Percentiles rank a stretch among this genome's conserved stretches.
phyloP scores from a whole-genome alignment of 2,797 vertebrate species.

The Sebastes itinus region DNA sequence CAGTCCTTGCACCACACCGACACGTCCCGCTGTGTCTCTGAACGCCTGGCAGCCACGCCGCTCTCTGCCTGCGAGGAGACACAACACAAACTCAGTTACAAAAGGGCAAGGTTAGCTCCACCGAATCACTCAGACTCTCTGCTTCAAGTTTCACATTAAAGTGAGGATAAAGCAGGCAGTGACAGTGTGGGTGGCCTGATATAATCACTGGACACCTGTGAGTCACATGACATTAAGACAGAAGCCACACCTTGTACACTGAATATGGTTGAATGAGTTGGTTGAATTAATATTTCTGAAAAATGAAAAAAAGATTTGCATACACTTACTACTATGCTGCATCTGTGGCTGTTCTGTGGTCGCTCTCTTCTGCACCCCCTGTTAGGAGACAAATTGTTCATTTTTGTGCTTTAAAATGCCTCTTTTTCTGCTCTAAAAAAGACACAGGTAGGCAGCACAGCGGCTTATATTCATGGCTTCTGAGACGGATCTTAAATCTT shows the following conservation, averaged over 20 bases:
- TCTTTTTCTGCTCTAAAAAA: background rate
- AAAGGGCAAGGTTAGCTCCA: slow-evolving; percentile 34
- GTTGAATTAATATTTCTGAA: background rate
- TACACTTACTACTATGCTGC: background rate
- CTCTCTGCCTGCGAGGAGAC: slow-evolving; percentile 60
- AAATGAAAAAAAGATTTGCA: background rate
- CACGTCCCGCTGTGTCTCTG: slow-evolving; percentile 40
- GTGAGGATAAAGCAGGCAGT: slow-evolving; percentile 17
- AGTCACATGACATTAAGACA: slow-evolving; percentile 49
- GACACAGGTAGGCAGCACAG: slow-evolving; percentile 28
- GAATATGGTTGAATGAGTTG: slow-evolving; percentile 12
- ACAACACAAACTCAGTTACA: slow-evolving; percentile 56
- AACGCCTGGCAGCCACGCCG: slow-evolving; percentile 19
- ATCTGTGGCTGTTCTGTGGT: background rate
- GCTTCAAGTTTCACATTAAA: slow-evolving; percentile 46
- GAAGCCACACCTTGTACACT: slow-evolving; percentile 25
- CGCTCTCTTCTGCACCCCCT: background rate
- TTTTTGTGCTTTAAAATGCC: slow-evolving; percentile 36
- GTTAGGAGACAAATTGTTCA: slow-evolving; percentile 39
- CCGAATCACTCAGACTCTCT: slow-evolving; percentile 28
- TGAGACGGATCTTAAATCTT: slow-evolving; percentile 67
- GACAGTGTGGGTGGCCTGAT: slow-evolving; percentile 30
- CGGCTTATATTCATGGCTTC: slow-evolving; percentile 48
- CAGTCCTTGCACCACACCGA: slow-evolving; percentile 35
- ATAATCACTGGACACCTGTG: slow-evolving; percentile 52